Conservation (phyloP, 2,113 vertebrate species). For the Chitala chitala region DNA sequence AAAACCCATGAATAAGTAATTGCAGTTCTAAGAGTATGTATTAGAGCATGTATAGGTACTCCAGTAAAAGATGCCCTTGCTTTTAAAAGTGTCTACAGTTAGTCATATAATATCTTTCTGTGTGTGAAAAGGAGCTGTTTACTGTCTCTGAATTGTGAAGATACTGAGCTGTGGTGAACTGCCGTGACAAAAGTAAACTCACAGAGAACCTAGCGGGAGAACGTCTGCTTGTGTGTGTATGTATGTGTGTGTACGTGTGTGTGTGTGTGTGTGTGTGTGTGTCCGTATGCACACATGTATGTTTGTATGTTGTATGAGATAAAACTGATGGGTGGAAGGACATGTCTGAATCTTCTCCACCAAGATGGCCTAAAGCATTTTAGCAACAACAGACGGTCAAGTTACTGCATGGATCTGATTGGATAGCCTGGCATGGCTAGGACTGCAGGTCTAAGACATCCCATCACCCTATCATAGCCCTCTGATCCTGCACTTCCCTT, state of each 20-base stretch:
- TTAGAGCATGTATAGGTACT: too few relatives aligned
- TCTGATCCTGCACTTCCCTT: background rate
- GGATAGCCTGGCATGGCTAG: background rate
- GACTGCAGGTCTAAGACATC: background rate
- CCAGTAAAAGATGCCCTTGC: too few relatives aligned
- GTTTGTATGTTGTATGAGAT: background rate
- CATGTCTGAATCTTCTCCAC: background rate
- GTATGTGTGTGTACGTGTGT: background rate
- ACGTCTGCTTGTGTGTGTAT: background rate
- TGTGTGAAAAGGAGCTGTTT: background rate
- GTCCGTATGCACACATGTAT: background rate
- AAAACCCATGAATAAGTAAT: too few relatives aligned
- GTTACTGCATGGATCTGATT: background rate
- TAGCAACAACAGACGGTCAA: background rate
- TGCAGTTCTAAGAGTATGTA: too few relatives aligned
- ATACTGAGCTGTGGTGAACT: background rate
- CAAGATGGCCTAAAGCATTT: background rate
- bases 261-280: background rate
- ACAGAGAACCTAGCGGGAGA: slow-evolving; percentile 7
- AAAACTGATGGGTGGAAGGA: background rate
- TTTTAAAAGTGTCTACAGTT: too few relatives aligned
- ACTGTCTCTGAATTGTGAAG: background rate
- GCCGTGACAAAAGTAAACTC: slow-evolving; percentile 14
- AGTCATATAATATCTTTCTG: too few relatives aligned
- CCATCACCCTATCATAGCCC: background rate